Conservation (phyloP, 2,797 vertebrate species). For the Rhinella marina region DNA sequence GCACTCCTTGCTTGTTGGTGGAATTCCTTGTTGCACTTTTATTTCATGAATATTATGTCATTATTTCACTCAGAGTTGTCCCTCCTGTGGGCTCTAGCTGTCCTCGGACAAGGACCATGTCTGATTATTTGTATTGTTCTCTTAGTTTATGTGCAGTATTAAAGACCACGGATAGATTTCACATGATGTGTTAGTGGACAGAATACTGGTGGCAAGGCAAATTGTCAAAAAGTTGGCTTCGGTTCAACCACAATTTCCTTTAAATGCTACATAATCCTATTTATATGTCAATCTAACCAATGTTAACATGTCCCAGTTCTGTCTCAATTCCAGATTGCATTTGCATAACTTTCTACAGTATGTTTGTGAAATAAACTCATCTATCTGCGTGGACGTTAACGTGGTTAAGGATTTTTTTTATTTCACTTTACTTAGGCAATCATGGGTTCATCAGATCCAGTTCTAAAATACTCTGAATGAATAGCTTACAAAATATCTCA, state of each 20-base stretch:
- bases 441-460: background rate
- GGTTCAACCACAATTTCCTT: background rate
- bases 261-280: constrained; percentile 3
- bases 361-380: constrained; percentile 34
- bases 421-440: background rate
- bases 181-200: background rate
- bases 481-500: background rate
- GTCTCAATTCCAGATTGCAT: background rate
- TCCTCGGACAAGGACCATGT: background rate
- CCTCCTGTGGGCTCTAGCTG: background rate
- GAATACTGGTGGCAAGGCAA: background rate
- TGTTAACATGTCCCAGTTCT: background rate
- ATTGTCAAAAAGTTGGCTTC: background rate
- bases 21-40: constrained; percentile 49
- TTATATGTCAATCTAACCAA: background rate
- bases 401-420: background rate
- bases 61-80: constrained; percentile 30
- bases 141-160: constrained; percentile 53
- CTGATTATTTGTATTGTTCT: constrained; percentile 20
- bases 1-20: constrained; percentile 50
- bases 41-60: constrained; percentile 29
- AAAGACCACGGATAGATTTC: constrained; percentile 18
- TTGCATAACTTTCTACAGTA: background rate
- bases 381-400: background rate
- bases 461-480: background rate